phyloP scores from a whole-genome alignment of 2,888 invertebrate species.

The Stenolophus ochropezus region DNA sequence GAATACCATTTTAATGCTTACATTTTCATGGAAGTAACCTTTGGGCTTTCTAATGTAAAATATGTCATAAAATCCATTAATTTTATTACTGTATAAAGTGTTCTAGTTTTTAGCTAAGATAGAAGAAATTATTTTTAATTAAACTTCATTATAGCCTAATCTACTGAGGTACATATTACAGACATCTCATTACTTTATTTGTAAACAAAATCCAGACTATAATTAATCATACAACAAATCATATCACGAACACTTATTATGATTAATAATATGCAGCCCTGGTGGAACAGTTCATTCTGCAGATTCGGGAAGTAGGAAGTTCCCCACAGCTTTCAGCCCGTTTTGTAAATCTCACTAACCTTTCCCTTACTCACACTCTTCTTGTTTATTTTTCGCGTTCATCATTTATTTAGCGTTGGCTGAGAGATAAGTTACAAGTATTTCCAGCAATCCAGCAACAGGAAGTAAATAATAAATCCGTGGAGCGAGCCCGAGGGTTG shows the following conservation, averaged over 20 bases:
- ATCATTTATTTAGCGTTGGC: not conserved
- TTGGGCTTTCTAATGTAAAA: not conserved
- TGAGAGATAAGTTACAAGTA: constrained; percentile 18
- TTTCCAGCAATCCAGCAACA: constrained; percentile 33
- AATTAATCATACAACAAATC: constrained; percentile 25
- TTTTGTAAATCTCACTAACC: not conserved
- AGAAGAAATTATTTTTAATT: not conserved
- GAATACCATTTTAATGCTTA: not conserved
- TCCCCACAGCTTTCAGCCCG: not conserved
- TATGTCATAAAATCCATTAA: not conserved
- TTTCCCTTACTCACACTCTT: not conserved
- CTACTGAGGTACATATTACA: not conserved
- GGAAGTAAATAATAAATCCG: constrained; percentile 25
- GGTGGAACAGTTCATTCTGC: not conserved
- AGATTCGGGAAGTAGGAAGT: not conserved
- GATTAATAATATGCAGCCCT: constrained; percentile 16
- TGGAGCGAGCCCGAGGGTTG: not conserved
- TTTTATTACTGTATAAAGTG: not conserved
- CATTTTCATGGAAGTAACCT: not conserved
- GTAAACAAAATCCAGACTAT: not conserved
- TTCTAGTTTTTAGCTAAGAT: not conserved
- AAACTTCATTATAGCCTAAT: not conserved
- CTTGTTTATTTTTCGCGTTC: not conserved
- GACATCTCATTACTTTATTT: not conserved
- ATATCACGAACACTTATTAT: constrained; percentile 14